Evolutionary conservation across 2,797 vertebrate genomes (phyloP).

Genomic region (Gila robusta): DNA sequence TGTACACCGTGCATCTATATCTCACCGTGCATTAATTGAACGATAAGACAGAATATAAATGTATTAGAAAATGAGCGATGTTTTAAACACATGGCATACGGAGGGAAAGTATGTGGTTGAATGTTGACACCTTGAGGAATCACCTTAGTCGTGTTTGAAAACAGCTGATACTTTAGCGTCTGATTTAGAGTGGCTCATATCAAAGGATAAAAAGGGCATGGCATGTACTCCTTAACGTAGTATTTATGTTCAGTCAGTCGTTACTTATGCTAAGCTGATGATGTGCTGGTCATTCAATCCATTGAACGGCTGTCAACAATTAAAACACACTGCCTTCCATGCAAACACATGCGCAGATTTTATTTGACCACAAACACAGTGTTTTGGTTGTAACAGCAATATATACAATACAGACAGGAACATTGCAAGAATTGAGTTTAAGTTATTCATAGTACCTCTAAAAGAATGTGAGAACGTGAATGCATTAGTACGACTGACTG

Average conservation of each 20-base stretch:
- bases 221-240: conserved; percentile 28
- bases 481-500: not conserved
- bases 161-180: not conserved
- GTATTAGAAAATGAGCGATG: not conserved
- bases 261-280: conserved; percentile 49
- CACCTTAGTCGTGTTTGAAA: not conserved
- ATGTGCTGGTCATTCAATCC: conserved; percentile 31
- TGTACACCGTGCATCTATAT: no score
- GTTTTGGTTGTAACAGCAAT: not conserved
- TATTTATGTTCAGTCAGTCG: conserved; percentile 49
- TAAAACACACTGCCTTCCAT: conserved; percentile 13
- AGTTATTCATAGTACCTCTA: not conserved
- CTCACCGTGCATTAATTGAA: not conserved
- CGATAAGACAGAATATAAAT: not conserved
- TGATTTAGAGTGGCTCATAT: not conserved
- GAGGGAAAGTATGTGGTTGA: not conserved
- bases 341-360: conserved; percentile 1
- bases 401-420: not conserved
- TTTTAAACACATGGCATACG: not conserved
- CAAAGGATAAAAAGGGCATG: conserved; percentile 8
- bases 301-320: conserved; percentile 34
- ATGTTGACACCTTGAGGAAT: not conserved
- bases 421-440: not conserved
- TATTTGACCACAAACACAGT: not conserved
- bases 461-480: not conserved